A percentile compares a stretch with the other conserved stretches of the same genome.
Conservation (phyloP, 1,140 invertebrate genomes). For the Asbolus verrucosus region DNA sequence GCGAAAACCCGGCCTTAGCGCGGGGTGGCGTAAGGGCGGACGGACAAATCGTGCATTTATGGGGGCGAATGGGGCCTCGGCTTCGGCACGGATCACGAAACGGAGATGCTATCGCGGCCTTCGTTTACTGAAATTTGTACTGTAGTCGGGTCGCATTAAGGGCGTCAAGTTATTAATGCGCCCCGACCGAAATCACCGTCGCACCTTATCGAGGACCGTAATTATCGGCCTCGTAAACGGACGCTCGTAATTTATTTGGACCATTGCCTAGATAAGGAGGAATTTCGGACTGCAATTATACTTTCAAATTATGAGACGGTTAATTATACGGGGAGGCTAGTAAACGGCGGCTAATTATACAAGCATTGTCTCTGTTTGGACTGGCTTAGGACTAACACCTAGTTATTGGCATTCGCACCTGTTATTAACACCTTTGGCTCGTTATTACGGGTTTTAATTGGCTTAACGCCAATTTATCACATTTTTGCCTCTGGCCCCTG, state of each 20-base stretch:
- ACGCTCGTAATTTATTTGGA: neutral
- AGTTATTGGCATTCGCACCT: too few relatives aligned
- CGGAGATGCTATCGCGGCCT: constrained; percentile 6
- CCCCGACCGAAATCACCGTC: constrained; percentile 24
- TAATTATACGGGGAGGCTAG: constrained; percentile 30
- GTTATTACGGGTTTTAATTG: too few relatives aligned
- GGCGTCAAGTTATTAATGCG: constrained; percentile 36
- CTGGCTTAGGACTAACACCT: too few relatives aligned
- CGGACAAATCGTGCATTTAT: constrained; percentile 26
- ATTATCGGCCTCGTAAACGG: constrained; percentile 9
- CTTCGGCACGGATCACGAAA: constrained; percentile 16
- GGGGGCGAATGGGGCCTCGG: neutral
- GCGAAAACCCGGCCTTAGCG: neutral
- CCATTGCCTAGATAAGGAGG: too few relatives aligned
- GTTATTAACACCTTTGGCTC: too few relatives aligned
- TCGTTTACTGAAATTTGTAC: constrained; percentile 39
- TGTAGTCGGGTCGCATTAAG: constrained; percentile 35
- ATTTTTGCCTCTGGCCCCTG: too few relatives aligned
- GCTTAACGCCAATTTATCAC: too few relatives aligned
- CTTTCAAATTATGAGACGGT: constrained; percentile 4
- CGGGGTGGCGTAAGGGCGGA: neutral
- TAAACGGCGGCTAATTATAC: too few relatives aligned
- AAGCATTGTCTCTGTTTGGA: too few relatives aligned
- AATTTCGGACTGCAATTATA: neutral
- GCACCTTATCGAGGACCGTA: constrained; percentile 11